Conservation (phyloP, 1,140 invertebrate species). For the Eueides isabella region DNA sequence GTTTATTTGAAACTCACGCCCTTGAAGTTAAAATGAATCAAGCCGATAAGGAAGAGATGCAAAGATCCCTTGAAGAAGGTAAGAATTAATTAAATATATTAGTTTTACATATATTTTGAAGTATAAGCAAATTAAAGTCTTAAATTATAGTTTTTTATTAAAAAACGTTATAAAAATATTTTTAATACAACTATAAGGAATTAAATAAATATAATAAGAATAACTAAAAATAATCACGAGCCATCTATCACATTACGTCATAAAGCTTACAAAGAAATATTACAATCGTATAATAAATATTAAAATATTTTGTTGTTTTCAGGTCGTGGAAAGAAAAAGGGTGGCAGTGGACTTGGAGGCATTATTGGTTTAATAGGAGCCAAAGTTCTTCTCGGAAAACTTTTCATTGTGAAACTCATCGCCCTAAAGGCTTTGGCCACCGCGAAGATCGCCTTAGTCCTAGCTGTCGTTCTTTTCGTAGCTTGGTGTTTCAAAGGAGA, state of each 20-base stretch:
- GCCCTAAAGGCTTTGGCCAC: slow-evolving; percentile 75
- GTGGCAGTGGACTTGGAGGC: slow-evolving; percentile 58
- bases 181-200: too few relatives aligned
- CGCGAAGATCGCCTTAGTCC: slow-evolving; percentile 71
- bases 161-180: too few relatives aligned
- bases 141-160: too few relatives aligned
- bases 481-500: slow-evolving; percentile 73
- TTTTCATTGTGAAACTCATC: slow-evolving; percentile 76
- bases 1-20: slow-evolving; percentile 71
- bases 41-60: slow-evolving; percentile 68
- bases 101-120: too few relatives aligned
- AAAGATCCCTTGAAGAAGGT: slow-evolving; percentile 77
- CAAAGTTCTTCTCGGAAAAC: slow-evolving; percentile 69
- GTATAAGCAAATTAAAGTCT: too few relatives aligned
- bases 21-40: slow-evolving; percentile 75
- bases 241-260: too few relatives aligned
- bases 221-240: too few relatives aligned
- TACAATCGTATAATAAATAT: neutral
- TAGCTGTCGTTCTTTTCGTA: slow-evolving; percentile 71
- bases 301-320: neutral
- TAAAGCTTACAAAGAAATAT: neutral
- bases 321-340: slow-evolving; percentile 76
- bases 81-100: too few relatives aligned
- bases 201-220: too few relatives aligned
- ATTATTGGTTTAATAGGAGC: slow-evolving; percentile 72